Evolutionary conservation across 1,140 invertebrate species (phyloP), one percentile per base, ranked within the genome.

Genomic region (Aphelenchoides besseyi): DNA sequence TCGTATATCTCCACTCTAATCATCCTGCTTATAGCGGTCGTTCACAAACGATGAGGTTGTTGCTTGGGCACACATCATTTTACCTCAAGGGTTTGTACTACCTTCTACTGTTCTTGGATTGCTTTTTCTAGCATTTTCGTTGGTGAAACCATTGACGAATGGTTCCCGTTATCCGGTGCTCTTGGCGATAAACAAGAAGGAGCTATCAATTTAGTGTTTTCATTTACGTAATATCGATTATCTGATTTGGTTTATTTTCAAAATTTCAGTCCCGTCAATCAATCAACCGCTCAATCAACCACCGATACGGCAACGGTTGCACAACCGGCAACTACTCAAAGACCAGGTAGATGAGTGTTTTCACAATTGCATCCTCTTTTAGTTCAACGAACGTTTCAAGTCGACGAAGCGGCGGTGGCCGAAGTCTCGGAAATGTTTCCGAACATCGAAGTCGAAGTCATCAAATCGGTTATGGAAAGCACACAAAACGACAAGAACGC

Each of bases 401-500:
- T 67, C 63, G 82, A 66, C 29, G 73, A 80, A 63, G 74, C 74
- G 48, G 74, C 82, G 54, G 62, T 82, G 23, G 68, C 75, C 26
- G 82, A 93, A 90, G 89, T 97, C 70, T 89, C 91, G 80, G 93
- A 95, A 87, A 96, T 97, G 94, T 97, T 97, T 87, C 94, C 94
- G 23, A 91, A 91, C 83, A 89, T 96, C 83, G 94, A 97, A 77
- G 90, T 90, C 76, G 92, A 95, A 81, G 92, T 95, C 0, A 90
- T 97, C 36, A 91, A 91, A 84, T 92, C 92, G 0, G 91, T 97
- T 23, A 89, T 92, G 80, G 92, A 95, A 85, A 91, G 90, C 5
- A 94, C 94, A 84, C 85, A 89, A 57, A 92, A 92, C 2, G 92
- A 94, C 85, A 95, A 95, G 85, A 92, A 95, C 82, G 87, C 89